Percentiles rank a stretch among this genome's conserved stretches.
Conservation (phyloP, 2,113 vertebrate species). For the Platysteira castanea region DNA sequence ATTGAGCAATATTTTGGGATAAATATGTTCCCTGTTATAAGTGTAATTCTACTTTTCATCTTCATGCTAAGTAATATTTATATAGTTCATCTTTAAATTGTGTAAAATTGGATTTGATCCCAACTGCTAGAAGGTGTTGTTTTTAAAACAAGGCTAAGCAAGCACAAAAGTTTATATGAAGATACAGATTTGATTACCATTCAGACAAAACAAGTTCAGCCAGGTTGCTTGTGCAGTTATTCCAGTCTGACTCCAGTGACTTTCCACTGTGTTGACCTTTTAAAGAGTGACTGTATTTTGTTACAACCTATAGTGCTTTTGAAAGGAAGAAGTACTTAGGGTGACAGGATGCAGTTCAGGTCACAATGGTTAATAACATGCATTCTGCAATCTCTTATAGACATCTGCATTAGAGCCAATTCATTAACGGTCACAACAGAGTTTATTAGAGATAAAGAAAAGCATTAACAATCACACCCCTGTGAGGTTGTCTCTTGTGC, state of each 20-base stretch:
- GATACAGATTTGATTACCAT: slow-evolving; percentile 69
- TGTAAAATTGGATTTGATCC: slow-evolving; percentile 66
- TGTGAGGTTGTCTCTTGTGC: neutral
- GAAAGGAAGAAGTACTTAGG: slow-evolving; percentile 23
- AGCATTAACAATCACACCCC: neutral
- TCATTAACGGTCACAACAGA: neutral
- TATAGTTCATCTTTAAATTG: slow-evolving; percentile 52
- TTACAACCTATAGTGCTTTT: neutral
- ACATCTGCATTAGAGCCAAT: neutral
- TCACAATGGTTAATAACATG: neutral
- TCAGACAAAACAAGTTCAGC: slow-evolving; percentile 72
- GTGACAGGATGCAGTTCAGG: neutral
- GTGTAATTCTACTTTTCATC: slow-evolving; percentile 63
- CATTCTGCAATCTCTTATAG: neutral
- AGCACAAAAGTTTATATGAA: slow-evolving; percentile 70
- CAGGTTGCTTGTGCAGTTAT: slow-evolving; percentile 48
- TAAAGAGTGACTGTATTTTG: slow-evolving; percentile 12
- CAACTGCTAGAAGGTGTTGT: slow-evolving; percentile 71
- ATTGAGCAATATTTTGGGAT: slow-evolving; percentile 71
- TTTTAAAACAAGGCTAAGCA: slow-evolving; percentile 75
- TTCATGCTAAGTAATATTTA: slow-evolving; percentile 65
- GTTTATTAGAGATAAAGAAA: neutral
- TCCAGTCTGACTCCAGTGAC: slow-evolving; percentile 27
- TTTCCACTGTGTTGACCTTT: slow-evolving; percentile 31
- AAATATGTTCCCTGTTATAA: slow-evolving; percentile 66